A percentile compares a stretch with the other conserved stretches of the same genome.
These are phyloP conservation scores for Drosophila tristis DNA, from an alignment of 1,140 invertebrate species.

Conservation along the genomic window DNA sequence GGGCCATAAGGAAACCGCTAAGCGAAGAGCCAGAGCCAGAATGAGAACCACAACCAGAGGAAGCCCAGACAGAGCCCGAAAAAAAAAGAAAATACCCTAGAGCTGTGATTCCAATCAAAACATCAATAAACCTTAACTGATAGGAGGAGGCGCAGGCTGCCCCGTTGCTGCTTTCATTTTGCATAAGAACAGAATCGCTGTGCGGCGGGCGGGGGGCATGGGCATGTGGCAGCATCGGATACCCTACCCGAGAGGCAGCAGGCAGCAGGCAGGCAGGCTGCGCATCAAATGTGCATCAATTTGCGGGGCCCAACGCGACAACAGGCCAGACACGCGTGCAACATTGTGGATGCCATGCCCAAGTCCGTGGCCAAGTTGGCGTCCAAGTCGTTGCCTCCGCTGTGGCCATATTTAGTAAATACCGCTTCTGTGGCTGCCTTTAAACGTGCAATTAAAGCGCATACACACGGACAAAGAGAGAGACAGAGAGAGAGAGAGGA, in stretches of 20 bases:
- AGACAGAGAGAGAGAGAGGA: slow-evolving; percentile 16
- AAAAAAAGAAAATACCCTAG: slow-evolving; percentile 59
- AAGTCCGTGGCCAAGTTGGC: not conserved
- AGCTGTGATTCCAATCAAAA: slow-evolving; percentile 81
- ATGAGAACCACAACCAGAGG: not conserved
- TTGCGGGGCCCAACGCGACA: slow-evolving; percentile 67
- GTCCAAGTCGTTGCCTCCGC: slow-evolving; percentile 12
- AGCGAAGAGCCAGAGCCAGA: not conserved
- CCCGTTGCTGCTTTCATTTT: slow-evolving; percentile 36
- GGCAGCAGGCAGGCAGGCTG: slow-evolving; percentile 14
- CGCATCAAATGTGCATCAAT: slow-evolving; percentile 76
- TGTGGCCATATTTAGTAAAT: slow-evolving; percentile 81
- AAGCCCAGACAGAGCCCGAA: not conserved
- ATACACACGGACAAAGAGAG: slow-evolving; percentile 15
- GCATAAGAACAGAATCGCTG: slow-evolving; percentile 11
- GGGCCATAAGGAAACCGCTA: slow-evolving; percentile 5
- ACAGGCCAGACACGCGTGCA: slow-evolving; percentile 74
- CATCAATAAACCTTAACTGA: slow-evolving; percentile 84
- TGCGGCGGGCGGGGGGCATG: not conserved
- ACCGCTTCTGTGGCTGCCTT: slow-evolving; percentile 80
- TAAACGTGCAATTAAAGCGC: slow-evolving; percentile 81
- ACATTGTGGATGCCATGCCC: slow-evolving; percentile 48
- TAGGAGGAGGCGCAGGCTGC: slow-evolving; percentile 34
- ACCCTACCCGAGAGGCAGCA: slow-evolving; percentile 1
- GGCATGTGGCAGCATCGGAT: not conserved